Percentiles rank a stretch among this genome's conserved stretches.
These are phyloP conservation scores for Stegostoma tigrinum DNA, from an alignment of 2,113 vertebrate genomes.

Conservation along the genomic window DNA sequence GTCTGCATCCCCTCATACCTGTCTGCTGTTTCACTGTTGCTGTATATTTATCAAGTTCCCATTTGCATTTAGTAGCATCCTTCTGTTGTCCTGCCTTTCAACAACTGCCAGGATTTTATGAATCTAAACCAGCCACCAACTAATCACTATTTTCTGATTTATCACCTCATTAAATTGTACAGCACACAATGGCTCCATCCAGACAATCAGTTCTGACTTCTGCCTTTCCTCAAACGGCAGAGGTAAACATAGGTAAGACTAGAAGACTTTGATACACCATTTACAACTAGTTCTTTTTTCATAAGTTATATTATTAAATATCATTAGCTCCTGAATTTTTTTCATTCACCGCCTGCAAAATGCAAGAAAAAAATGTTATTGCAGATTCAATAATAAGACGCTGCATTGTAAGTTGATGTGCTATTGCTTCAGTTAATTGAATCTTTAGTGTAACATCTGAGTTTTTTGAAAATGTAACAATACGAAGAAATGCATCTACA, in stretches of 20 bases:
- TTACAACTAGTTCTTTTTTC: no score
- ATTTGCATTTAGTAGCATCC: background rate
- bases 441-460: no score
- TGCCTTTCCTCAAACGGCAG: no score
- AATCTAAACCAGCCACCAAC: background rate
- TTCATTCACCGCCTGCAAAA: no score
- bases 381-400: no score
- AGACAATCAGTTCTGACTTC: background rate
- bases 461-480: background rate
- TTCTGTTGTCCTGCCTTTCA: background rate
- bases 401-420: no score
- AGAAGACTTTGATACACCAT: no score
- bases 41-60: background rate
- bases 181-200: background rate
- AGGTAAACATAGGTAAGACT: no score
- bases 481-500: background rate
- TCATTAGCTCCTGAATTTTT: no score
- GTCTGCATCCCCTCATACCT: background rate
- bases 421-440: no score
- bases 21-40: background rate
- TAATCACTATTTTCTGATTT: background rate
- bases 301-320: no score
- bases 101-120: background rate
- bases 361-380: no score
- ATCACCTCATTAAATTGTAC: background rate